Conservation (phyloP, 2,113 vertebrate genomes). For the Saguinus midas region DNA sequence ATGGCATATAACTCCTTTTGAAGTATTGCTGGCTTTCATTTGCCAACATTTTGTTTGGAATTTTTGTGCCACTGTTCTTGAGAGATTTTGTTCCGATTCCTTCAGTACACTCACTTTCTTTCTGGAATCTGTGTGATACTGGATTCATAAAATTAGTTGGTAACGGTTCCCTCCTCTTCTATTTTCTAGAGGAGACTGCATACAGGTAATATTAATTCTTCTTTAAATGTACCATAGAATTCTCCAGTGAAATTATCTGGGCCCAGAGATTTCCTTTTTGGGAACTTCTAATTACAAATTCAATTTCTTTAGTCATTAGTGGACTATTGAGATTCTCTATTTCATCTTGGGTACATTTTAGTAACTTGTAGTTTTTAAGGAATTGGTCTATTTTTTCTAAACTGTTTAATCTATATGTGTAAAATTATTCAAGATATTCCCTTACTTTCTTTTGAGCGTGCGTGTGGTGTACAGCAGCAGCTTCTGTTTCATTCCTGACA, state of each 20-base stretch:
- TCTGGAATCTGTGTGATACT: not conserved
- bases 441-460: not conserved
- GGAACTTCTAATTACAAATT: constrained; percentile 36
- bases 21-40: not conserved
- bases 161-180: not conserved
- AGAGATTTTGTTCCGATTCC: not conserved
- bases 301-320: constrained; percentile 36
- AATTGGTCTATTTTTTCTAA: not conserved
- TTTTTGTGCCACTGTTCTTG: not conserved
- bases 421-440: not conserved
- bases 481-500: not conserved
- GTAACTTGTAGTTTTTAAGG: not conserved
- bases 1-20: not conserved
- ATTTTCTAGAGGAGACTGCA: not conserved
- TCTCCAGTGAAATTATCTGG: not conserved
- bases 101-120: not conserved
- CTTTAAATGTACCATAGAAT: not conserved
- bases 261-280: not conserved
- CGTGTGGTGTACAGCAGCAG: fast-evolving
- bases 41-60: not conserved
- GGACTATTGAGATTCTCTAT: not conserved
- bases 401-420: not conserved
- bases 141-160: not conserved
- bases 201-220: not conserved
- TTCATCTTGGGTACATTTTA: not conserved